These are phyloP conservation scores for Epinotia bilunana DNA, from an alignment of 2,888 invertebrate species.

Conservation along the genomic window DNA sequence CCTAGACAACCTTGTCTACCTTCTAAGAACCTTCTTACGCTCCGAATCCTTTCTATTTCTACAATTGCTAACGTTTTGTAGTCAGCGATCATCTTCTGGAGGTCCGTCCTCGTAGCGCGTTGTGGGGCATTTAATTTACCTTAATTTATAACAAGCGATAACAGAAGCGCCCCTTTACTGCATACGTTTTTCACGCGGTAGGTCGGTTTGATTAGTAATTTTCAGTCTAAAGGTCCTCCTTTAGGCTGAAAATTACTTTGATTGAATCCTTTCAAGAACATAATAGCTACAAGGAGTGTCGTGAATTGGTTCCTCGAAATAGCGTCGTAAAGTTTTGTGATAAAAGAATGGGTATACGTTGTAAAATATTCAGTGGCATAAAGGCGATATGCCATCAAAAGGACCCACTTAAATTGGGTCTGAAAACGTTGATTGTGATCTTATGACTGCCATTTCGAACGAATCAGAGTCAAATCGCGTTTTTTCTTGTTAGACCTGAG, in stretches of 20 bases:
- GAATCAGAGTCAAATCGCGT: not conserved
- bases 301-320: slow-evolving; percentile 31
- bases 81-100: too few relatives aligned
- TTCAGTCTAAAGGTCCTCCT: slow-evolving; percentile 32
- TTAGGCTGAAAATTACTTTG: too few relatives aligned
- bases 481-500: too few relatives aligned
- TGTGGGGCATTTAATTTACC: too few relatives aligned
- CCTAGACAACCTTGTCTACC: too few relatives aligned
- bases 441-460: not conserved
- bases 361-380: slow-evolving; percentile 30
- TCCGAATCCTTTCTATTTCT: too few relatives aligned
- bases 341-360: slow-evolving; percentile 12
- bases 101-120: too few relatives aligned
- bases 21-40: too few relatives aligned
- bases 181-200: slow-evolving; percentile 28
- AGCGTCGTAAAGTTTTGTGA: slow-evolving; percentile 40
- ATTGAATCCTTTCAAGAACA: slow-evolving; percentile 27
- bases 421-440: not conserved
- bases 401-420: slow-evolving; percentile 16
- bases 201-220: slow-evolving; percentile 36
- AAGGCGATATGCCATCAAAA: slow-evolving; percentile 21
- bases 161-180: slow-evolving; percentile 18
- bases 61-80: too few relatives aligned
- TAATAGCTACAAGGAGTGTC: slow-evolving; percentile 24
- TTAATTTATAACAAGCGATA: slow-evolving; percentile 30